These are phyloP conservation scores for Neoseiulus cucumeris DNA, from an alignment of 1,140 invertebrate genomes.

Conservation along the genomic window DNA sequence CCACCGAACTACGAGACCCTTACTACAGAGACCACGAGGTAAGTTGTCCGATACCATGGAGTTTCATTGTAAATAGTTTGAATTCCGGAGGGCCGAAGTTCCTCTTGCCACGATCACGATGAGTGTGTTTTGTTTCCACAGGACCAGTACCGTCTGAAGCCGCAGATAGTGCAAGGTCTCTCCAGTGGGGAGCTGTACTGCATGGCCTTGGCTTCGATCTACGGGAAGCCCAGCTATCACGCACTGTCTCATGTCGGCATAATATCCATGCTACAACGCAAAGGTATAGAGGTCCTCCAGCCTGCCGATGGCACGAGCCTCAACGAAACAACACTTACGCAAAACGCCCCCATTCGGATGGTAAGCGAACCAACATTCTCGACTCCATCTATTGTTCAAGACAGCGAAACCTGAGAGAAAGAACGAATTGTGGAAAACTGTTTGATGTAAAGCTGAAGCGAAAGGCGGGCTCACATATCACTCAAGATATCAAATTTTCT, in stretches of 20 bases:
- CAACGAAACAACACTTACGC: conserved; percentile 85
- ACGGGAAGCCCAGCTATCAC: conserved; percentile 85
- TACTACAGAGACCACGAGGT: conserved; percentile 89
- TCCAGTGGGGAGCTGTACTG: conserved; percentile 92
- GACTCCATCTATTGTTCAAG: too few relatives aligned
- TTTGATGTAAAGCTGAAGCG: too few relatives aligned
- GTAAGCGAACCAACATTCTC: too few relatives aligned
- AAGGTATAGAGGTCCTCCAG: conserved; percentile 68
- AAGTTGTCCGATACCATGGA: conserved; percentile 21
- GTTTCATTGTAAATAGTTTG: too few relatives aligned
- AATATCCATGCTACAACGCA: conserved; percentile 62
- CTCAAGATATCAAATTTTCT: too few relatives aligned
- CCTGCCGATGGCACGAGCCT: conserved; percentile 49
- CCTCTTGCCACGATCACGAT: conserved; percentile 13
- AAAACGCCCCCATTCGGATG: conserved; percentile 83
- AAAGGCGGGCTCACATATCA: too few relatives aligned
- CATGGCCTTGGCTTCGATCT: conserved; percentile 80
- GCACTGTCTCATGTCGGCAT: conserved; percentile 76
- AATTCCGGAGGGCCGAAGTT: neutral
- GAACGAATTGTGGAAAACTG: too few relatives aligned
- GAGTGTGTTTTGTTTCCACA: conserved; percentile 29
- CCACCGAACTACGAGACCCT: conserved; percentile 74
- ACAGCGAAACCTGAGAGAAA: too few relatives aligned
- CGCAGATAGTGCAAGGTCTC: conserved; percentile 68
- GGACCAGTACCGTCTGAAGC: conserved; percentile 82